These are phyloP conservation scores for Aphidius gifuensis DNA, from an alignment of 1,140 invertebrate species.

Conservation along the genomic window DNA sequence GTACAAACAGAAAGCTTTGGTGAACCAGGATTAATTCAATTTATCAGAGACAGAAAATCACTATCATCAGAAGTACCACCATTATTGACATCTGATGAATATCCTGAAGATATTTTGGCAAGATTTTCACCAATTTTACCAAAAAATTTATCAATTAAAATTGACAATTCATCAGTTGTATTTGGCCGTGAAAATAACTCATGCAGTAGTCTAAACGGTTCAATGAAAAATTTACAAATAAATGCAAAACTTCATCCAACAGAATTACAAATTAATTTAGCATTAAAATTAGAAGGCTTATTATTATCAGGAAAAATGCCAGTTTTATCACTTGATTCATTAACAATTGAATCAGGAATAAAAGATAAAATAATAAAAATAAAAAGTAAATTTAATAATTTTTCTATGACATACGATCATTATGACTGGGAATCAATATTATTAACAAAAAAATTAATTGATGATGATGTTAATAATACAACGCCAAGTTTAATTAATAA, in stretches of 20 bases:
- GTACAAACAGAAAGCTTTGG: constrained; percentile 63
- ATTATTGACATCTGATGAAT: constrained; percentile 25
- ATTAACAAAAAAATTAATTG: constrained; percentile 29
- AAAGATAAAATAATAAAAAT: constrained; percentile 66
- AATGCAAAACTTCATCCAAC: constrained; percentile 57
- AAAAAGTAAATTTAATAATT: constrained; percentile 65
- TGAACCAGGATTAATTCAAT: constrained; percentile 47
- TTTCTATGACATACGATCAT: constrained; percentile 70
- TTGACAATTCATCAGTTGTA: constrained; percentile 67
- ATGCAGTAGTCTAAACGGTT: constrained; percentile 52
- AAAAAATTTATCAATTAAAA: constrained; percentile 70
- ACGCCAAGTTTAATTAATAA: constrained; percentile 34
- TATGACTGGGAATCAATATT: constrained; percentile 52
- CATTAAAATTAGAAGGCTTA: constrained; percentile 64
- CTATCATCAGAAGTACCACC: constrained; percentile 33
- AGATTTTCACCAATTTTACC: constrained; percentile 67
- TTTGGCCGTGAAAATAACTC: constrained; percentile 63
- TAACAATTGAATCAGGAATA: constrained; percentile 71
- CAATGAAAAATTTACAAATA: constrained; percentile 52
- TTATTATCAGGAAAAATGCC: constrained; percentile 62
- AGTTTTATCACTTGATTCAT: constrained; percentile 61
- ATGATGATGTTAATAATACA: constrained; percentile 23
- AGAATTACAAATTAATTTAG: constrained; percentile 60
- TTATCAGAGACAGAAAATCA: constrained; percentile 49
- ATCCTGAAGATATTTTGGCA: constrained; percentile 38